These are phyloP conservation scores for Platysternon megacephalum DNA, from an alignment of 2,113 vertebrate species.

Conservation along the genomic window DNA sequence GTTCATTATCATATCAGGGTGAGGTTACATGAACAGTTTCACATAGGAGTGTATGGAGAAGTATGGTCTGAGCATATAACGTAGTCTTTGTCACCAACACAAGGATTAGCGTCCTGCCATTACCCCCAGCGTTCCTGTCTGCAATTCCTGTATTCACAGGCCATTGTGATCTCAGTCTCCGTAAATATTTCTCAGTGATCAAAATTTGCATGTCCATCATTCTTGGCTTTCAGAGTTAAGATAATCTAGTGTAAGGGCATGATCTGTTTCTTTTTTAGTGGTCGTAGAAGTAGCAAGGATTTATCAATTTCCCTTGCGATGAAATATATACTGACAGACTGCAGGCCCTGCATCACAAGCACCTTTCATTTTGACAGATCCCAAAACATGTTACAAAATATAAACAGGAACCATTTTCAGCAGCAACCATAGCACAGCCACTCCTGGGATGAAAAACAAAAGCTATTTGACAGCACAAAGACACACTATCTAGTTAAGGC, in stretches of 20 bases:
- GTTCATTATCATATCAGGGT: background rate
- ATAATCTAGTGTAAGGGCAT: background rate
- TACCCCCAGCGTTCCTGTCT: background rate
- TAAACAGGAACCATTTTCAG: background rate
- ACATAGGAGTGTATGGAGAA: background rate
- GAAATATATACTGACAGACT: background rate
- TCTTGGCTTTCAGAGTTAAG: background rate
- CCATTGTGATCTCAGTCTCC: too few relatives aligned
- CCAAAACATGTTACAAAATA: background rate
- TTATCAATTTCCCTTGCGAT: background rate
- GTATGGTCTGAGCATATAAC: background rate
- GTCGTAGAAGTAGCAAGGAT: background rate
- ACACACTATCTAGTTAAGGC: background rate
- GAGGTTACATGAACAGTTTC: background rate
- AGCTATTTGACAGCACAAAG: background rate
- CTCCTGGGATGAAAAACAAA: background rate
- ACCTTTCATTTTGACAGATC: background rate
- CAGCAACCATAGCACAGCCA: background rate
- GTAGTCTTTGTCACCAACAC: background rate
- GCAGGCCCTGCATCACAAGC: background rate
- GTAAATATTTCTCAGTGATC: too few relatives aligned
- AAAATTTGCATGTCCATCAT: background rate
- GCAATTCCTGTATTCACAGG: background rate
- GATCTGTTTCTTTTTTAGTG: background rate
- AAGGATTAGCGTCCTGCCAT: background rate